These are phyloP conservation scores for Hydroisotoma schaefferi DNA, from an alignment of 2,888 invertebrate genomes.

Conservation along the genomic window DNA sequence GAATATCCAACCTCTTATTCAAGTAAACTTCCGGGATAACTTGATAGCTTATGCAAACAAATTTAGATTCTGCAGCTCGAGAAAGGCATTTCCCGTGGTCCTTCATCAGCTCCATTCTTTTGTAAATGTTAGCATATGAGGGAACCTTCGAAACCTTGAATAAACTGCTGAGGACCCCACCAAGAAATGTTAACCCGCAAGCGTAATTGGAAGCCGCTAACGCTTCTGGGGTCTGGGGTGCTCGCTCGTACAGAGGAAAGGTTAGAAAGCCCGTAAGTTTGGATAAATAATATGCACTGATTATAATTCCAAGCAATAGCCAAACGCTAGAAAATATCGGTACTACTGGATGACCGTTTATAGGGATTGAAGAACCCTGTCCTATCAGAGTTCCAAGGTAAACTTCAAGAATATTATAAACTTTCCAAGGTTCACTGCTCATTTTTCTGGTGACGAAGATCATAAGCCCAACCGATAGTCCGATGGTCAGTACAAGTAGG, in stretches of 20 bases:
- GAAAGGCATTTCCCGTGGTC: neutral
- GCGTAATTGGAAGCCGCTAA: constrained; percentile 11
- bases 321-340: constrained; percentile 11
- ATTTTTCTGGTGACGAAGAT: neutral
- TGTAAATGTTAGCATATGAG: constrained; percentile 10
- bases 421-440: neutral
- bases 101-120: constrained; percentile 12
- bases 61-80: neutral
- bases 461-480: neutral
- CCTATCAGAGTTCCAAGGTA: neutral
- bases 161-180: constrained; percentile 18
- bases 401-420: neutral
- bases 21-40: constrained; percentile 9
- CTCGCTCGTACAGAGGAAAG: constrained; percentile 12
- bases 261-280: constrained; percentile 24
- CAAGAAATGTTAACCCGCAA: constrained; percentile 21
- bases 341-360: neutral
- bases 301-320: constrained; percentile 10
- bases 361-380: neutral
- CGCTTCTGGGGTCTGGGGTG: constrained; percentile 15
- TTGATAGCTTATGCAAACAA: constrained; percentile 22
- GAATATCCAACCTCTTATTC: constrained; percentile 16
- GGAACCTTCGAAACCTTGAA: constrained; percentile 22
- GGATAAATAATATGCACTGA: constrained; percentile 12
- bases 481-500: neutral